Evolutionary conservation across 2,888 invertebrate species (phyloP).

Genomic region (Dryobota labecula): DNA sequence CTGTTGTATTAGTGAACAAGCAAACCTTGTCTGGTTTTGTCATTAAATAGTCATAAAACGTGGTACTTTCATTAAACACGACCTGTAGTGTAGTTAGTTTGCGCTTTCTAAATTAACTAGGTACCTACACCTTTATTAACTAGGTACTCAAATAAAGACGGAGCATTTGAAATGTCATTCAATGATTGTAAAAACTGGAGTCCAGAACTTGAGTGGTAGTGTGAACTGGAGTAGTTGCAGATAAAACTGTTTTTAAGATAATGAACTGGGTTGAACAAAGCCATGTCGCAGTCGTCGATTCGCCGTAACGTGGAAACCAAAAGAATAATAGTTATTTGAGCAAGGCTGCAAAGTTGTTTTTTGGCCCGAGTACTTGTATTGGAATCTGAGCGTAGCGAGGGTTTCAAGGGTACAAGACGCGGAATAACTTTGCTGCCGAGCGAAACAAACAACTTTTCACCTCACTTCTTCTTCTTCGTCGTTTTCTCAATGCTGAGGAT

Average conservation of each 20-base stretch:
- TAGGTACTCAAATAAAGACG: neutral
- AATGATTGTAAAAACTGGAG: neutral
- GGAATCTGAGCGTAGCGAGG: too few species aligned
- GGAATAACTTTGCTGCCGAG: too few species aligned
- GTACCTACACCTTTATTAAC: slow-evolving; percentile 2
- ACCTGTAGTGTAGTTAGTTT: neutral
- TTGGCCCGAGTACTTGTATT: too few species aligned
- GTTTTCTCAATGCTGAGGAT: too few species aligned
- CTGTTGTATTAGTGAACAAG: slow-evolving; percentile 23
- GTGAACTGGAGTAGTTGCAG: too few species aligned
- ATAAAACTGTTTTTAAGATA: neutral
- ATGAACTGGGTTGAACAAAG: neutral
- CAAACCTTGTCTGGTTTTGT: slow-evolving; percentile 12
- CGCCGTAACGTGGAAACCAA: neutral
- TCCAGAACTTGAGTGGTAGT: too few species aligned
- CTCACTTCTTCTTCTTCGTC: too few species aligned
- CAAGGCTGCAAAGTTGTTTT: too few species aligned
- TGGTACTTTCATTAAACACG: slow-evolving; percentile 19
- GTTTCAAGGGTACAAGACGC: too few species aligned
- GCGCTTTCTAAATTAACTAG: slow-evolving; percentile 26
- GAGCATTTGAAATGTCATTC: neutral
- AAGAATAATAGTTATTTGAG: too few species aligned
- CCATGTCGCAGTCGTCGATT: neutral
- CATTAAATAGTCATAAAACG: slow-evolving; percentile 42
- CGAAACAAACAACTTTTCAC: too few species aligned